phyloP scores from a whole-genome alignment of 2,113 vertebrate species.

The Lepidothrix coronata region DNA sequence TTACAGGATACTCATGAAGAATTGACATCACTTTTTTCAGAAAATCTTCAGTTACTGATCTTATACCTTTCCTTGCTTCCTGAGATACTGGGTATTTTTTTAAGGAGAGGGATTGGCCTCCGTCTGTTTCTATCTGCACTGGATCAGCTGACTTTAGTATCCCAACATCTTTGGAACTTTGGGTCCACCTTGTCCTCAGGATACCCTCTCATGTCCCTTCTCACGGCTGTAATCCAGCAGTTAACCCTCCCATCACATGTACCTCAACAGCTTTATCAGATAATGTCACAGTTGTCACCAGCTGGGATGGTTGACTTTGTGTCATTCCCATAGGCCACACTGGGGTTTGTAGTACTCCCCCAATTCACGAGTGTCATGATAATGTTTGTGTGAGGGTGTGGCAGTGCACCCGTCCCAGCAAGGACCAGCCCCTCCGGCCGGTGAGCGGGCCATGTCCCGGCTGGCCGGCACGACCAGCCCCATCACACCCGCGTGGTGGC shows the following conservation, averaged over 20 bases:
- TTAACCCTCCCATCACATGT: neutral
- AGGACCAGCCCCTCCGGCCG: neutral
- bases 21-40: neutral
- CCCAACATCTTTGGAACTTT: neutral
- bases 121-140: neutral
- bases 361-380: neutral
- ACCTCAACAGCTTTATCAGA: neutral
- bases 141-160: neutral
- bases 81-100: neutral
- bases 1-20: neutral
- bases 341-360: neutral
- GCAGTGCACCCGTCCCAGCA: neutral
- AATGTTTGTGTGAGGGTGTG: neutral
- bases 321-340: neutral
- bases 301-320: neutral
- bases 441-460: fast-evolving
- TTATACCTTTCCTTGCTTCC: neutral
- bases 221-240: neutral
- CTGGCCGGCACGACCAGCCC: neutral
- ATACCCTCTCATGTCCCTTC: neutral
- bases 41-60: neutral
- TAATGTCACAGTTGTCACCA: neutral
- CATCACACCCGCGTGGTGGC: neutral
- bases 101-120: neutral
- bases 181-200: neutral